Percentiles rank a stretch among this genome's conserved stretches.
phyloP scores from a whole-genome alignment of 37 sponge, comb jelly and placozoan genomes.

The Beroe ovata region DNA sequence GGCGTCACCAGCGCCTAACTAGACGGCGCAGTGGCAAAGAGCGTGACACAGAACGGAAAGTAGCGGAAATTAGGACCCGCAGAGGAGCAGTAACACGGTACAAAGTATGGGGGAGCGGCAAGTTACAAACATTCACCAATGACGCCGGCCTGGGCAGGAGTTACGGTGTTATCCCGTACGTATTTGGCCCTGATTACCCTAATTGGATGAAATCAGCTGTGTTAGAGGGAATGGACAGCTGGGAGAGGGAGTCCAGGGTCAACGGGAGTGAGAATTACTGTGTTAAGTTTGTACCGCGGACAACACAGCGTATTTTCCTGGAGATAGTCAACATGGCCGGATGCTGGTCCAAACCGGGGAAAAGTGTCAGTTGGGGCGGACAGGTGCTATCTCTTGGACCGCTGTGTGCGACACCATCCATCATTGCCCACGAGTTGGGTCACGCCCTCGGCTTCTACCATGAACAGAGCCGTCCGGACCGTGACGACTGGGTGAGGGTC shows the following conservation, averaged over 20 bases:
- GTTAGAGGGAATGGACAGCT: neutral
- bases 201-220: neutral
- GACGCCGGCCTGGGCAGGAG: neutral
- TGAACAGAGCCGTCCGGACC: conserved; percentile 44
- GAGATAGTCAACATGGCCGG: neutral
- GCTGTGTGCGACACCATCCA: neutral
- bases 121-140: neutral
- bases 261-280: neutral
- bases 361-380: neutral
- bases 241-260: neutral
- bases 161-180: conserved; percentile 17
- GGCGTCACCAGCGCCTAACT: neutral
- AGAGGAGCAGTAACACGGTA: conserved; percentile 8
- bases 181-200: neutral
- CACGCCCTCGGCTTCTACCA: conserved; percentile 55
- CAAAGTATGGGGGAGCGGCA: conserved; percentile 23
- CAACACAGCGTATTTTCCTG: neutral
- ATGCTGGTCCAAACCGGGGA: conserved; percentile 29
- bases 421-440: conserved; percentile 60
- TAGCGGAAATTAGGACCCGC: neutral
- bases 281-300: conserved; percentile 52
- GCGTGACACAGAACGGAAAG: too few species aligned
- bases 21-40: neutral
- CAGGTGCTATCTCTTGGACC: conserved; percentile 17
- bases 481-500: conserved; percentile 3